A percentile compares a stretch with the other conserved stretches of the same genome.
These are phyloP conservation scores for Protaetia brevitarsis DNA, from an alignment of 1,140 invertebrate genomes.

Conservation along the genomic window DNA sequence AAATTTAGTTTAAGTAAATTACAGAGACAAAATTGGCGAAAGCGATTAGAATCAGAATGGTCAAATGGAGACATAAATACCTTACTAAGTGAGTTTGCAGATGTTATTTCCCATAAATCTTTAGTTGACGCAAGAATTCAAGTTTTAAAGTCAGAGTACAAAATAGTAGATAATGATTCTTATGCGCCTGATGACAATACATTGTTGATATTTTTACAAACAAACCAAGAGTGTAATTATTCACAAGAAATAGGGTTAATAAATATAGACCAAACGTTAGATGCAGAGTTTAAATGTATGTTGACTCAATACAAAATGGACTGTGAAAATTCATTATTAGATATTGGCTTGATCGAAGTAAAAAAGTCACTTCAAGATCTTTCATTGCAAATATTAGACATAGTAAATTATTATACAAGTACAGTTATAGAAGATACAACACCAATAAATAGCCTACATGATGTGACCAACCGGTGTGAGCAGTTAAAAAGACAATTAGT, in stretches of 20 bases:
- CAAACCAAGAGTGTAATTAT: slow-evolving; percentile 34
- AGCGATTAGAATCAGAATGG: slow-evolving; percentile 52
- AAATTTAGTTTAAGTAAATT: slow-evolving; percentile 56
- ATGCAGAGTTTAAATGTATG: slow-evolving; percentile 45
- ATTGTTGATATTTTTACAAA: slow-evolving; percentile 27
- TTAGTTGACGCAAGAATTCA: slow-evolving; percentile 68
- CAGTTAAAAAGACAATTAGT: slow-evolving; percentile 44
- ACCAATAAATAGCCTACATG: slow-evolving; percentile 41
- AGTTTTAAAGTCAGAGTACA: slow-evolving; percentile 55
- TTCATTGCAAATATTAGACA: slow-evolving; percentile 18
- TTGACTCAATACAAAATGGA: slow-evolving; percentile 36
- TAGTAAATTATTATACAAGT: neutral
- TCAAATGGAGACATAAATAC: slow-evolving; percentile 51
- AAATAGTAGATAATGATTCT: slow-evolving; percentile 13
- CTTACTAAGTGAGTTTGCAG: slow-evolving; percentile 66
- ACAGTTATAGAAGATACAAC: neutral
- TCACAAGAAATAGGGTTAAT: slow-evolving; percentile 37
- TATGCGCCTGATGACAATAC: neutral
- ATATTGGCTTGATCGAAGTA: slow-evolving; percentile 14
- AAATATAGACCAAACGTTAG: slow-evolving; percentile 41
- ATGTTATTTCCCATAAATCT: slow-evolving; percentile 73
- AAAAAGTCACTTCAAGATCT: slow-evolving; percentile 6
- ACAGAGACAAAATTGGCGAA: slow-evolving; percentile 46
- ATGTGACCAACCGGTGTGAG: slow-evolving; percentile 51
- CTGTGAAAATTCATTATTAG: slow-evolving; percentile 31